A percentile compares a stretch with the other conserved stretches of the same genome.
Conservation (phyloP, 2,888 invertebrate species). For the Chloroclystis v-ata region DNA sequence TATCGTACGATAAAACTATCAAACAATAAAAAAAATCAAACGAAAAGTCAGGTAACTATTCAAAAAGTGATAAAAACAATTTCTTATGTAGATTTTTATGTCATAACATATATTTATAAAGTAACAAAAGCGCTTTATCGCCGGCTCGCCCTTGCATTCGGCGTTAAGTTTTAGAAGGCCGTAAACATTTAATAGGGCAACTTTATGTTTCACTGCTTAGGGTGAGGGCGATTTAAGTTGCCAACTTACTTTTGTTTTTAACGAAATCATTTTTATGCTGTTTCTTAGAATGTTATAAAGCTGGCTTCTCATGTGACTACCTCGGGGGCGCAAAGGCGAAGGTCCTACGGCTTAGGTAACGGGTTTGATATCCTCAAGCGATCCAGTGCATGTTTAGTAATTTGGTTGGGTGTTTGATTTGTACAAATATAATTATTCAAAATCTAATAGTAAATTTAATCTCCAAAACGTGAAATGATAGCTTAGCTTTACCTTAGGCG, state of each 20-base stretch:
- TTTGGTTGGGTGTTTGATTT: too few species aligned
- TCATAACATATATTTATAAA: slow-evolving; percentile 35
- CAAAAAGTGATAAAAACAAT: slow-evolving; percentile 30
- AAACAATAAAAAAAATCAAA: slow-evolving; percentile 13
- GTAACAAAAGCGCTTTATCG: slow-evolving; percentile 41
- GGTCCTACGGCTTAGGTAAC: too few species aligned
- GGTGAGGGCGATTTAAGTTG: slow-evolving; percentile 33
- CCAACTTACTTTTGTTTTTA: slow-evolving; percentile 18
- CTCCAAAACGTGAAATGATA: too few species aligned
- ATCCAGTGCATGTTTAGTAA: too few species aligned
- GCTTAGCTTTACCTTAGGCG: too few species aligned
- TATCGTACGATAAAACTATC: slow-evolving; percentile 13
- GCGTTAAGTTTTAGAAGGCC: slow-evolving; percentile 47
- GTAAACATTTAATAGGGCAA: slow-evolving; percentile 73
- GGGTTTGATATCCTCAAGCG: too few species aligned
- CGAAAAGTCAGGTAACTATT: slow-evolving; percentile 26
- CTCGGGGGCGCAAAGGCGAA: too few species aligned
- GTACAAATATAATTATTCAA: too few species aligned
- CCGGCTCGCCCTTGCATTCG: slow-evolving; percentile 33
- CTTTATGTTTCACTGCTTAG: slow-evolving; percentile 54
- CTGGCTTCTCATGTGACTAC: background rate
- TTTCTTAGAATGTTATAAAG: background rate
- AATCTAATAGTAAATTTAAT: too few species aligned
- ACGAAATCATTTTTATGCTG: slow-evolving; percentile 2
- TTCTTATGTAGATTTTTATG: slow-evolving; percentile 29